Conservation (phyloP, 2,888 invertebrate genomes). For the Pardosa pseudoannulata region DNA sequence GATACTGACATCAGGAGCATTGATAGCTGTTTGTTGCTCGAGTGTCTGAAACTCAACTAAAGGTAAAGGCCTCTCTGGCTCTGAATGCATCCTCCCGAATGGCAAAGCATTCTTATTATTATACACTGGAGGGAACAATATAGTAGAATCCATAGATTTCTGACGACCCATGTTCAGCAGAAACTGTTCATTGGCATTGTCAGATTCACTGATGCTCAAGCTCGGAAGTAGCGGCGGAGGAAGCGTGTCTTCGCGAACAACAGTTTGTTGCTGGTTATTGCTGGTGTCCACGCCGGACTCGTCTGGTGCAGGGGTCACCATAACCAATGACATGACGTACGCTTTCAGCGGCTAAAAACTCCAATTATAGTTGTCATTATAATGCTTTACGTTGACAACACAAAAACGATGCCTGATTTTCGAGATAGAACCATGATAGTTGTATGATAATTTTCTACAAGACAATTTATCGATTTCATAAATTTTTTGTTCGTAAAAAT, state of each 20-base stretch:
- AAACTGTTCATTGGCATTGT: conserved; percentile 48
- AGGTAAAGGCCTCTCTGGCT: conserved; percentile 74
- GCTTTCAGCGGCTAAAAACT: conserved; percentile 14
- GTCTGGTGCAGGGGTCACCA: conserved; percentile 75
- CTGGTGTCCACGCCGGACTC: conserved; percentile 60
- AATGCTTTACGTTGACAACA: too few species aligned
- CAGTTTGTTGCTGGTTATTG: conserved; percentile 5
- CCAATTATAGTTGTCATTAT: conserved; percentile 5
- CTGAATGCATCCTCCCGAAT: conserved; percentile 74
- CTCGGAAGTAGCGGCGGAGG: conserved; percentile 65
- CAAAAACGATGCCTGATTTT: too few species aligned
- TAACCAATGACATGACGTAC: conserved; percentile 74
- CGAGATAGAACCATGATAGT: too few species aligned
- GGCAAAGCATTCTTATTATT: conserved; percentile 69
- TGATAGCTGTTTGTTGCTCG: conserved; percentile 60
- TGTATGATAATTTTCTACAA: too few species aligned
- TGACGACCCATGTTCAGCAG: conserved; percentile 37
- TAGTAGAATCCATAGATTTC: conserved; percentile 53
- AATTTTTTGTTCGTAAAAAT: too few species aligned
- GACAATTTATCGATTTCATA: too few species aligned
- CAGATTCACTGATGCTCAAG: conserved; percentile 66
- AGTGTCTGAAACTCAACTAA: conserved; percentile 73
- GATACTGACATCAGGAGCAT: conserved; percentile 15
- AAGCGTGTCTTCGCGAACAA: conserved; percentile 25
- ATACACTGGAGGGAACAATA: conserved; percentile 53